Conservation (phyloP, 2,113 vertebrate genomes). For the Vireo altiloquus region DNA sequence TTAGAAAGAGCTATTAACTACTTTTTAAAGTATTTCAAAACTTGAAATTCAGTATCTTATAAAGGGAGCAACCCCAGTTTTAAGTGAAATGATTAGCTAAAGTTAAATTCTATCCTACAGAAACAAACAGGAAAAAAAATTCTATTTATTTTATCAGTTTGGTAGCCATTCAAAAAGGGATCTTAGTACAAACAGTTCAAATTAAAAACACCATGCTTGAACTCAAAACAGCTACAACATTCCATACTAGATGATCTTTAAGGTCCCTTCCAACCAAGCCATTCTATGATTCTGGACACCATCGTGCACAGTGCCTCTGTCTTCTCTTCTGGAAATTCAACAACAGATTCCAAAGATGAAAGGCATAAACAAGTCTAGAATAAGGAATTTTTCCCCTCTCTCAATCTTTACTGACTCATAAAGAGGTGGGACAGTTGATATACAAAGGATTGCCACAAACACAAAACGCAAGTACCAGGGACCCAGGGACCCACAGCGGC, state of each 20-base stretch:
- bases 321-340: not conserved
- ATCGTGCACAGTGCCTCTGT: accelerated
- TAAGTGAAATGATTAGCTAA: not conserved
- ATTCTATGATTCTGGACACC: not conserved
- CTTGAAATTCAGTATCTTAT: not conserved
- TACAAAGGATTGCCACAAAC: not conserved
- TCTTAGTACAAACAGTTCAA: not conserved
- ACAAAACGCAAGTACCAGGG: not conserved
- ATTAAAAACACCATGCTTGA: not conserved
- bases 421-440: not conserved
- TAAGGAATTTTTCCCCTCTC: not conserved
- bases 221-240: not conserved
- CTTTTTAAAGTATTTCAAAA: not conserved
- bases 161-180: not conserved
- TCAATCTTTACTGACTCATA: not conserved
- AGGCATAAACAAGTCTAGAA: not conserved
- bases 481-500: no score
- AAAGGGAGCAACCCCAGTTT: not conserved
- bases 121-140: not conserved
- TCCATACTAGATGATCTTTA: not conserved
- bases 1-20: not conserved
- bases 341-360: not conserved
- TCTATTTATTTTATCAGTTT: not conserved
- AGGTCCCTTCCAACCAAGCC: not conserved
- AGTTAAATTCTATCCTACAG: not conserved